Conservation (phyloP, 2,797 vertebrate species). For the Sarcoramphus papa region DNA sequence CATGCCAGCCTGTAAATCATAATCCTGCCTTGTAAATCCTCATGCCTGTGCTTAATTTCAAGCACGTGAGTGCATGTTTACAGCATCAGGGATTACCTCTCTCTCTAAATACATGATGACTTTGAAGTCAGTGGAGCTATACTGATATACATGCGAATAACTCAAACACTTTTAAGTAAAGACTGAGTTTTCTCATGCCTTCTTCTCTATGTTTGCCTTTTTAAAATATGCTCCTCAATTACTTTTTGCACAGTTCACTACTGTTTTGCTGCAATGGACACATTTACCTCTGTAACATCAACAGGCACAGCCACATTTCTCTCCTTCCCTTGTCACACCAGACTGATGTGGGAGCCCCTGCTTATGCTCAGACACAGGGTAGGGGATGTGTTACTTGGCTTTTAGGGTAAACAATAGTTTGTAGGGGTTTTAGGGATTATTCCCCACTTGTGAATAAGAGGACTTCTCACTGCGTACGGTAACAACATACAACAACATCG, state of each 20-base stretch:
- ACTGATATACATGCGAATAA: neutral
- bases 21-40: neutral
- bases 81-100: neutral
- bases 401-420: neutral
- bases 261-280: neutral
- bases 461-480: neutral
- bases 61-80: neutral
- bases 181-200: neutral
- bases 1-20: neutral
- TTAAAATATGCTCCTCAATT: neutral
- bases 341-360: neutral
- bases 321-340: neutral
- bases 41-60: neutral
- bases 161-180: neutral
- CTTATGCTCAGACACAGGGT: neutral
- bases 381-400: neutral
- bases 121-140: neutral
- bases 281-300: neutral
- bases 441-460: neutral
- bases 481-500: neutral
- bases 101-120: neutral
- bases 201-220: neutral
- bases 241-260: neutral
- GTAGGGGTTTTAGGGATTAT: neutral
- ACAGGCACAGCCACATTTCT: neutral